phyloP scores from a whole-genome alignment of 2,888 invertebrate genomes.

The Anoplius nigerrimus region DNA sequence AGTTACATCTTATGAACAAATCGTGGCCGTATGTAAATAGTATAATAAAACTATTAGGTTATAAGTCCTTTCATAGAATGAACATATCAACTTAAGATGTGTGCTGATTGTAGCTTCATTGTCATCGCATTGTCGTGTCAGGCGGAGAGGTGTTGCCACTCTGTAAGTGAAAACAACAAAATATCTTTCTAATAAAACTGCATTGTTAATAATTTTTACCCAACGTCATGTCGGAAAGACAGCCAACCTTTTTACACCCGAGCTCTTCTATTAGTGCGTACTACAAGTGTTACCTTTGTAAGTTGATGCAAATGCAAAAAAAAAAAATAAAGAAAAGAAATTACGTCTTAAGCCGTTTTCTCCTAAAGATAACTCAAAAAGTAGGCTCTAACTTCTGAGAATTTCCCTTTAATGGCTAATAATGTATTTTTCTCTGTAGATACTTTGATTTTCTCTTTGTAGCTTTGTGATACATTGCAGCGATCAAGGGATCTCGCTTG shows the following conservation, averaged over 20 bases:
- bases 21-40: conserved; percentile 55
- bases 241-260: too few relatives aligned
- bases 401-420: neutral
- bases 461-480: conserved; percentile 38
- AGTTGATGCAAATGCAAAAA: conserved; percentile 22
- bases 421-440: conserved; percentile 30
- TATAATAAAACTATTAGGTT: conserved; percentile 62
- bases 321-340: conserved; percentile 30
- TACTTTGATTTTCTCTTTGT: conserved; percentile 25
- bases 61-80: conserved; percentile 68
- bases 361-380: conserved; percentile 22
- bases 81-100: conserved; percentile 69
- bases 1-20: conserved; percentile 41
- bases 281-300: conserved; percentile 3
- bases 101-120: conserved; percentile 75
- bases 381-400: conserved; percentile 16
- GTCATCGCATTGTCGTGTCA: conserved; percentile 73
- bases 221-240: too few relatives aligned
- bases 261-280: too few relatives aligned
- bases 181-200: conserved; percentile 69
- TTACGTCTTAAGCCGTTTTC: conserved; percentile 17
- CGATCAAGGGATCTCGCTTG: conserved; percentile 36
- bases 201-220: conserved; percentile 48
- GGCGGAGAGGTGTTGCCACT: conserved; percentile 74
- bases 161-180: conserved; percentile 74